Evolutionary conservation across 2,888 invertebrate genomes (phyloP), one percentile per base, ranked within the genome.

Genomic region (Hanleya hanleyi): DNA sequence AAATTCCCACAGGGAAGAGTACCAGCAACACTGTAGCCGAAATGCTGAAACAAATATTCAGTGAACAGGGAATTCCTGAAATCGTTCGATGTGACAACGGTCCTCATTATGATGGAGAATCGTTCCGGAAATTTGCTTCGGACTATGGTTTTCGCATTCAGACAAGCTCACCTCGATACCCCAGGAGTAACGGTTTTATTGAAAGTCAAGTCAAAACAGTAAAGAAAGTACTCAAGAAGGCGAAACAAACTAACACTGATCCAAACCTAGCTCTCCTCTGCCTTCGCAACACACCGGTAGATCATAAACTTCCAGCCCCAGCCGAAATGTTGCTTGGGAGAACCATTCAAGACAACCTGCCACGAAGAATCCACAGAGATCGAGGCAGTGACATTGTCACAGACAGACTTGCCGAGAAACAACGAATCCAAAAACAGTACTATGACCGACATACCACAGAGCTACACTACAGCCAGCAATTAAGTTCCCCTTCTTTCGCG

Each of bases 81-180:
- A 61, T 12, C 41, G 67, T 78, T 22, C 38, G 72, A 29, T 74
- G 72, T 29, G 77, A 79, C 65, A 79, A 79, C 36, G 78, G 81
- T 26, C 77, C 79, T 2, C 75, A 80, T 32, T 77, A 51, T 36
- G 57, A 35, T 7, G 35, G 35, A 12, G 12, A 68, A 5, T 22
- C 29, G 12, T 68, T 35, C 36, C 6, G 36, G 36, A 33, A 68
- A 2, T 68, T 68, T 35, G 18, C 68, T n/a, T 15, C 9, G 15
- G 22, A 1, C 7, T 69, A 47, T n/a, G 35, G 29, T 32, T 68
- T 68, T 36, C 35, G 51, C 6, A 50, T 51, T 35, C 1, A 37
- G 2, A 33, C 35, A 5, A 64, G 64, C 26, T 64, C 35, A 22
- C 64, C 64, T 18, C 4, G 22, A n/a, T 68, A 68, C 22, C 57